Conservation (phyloP, 2,797 vertebrate genomes). For the Parauchenoglanis punctatus region DNA sequence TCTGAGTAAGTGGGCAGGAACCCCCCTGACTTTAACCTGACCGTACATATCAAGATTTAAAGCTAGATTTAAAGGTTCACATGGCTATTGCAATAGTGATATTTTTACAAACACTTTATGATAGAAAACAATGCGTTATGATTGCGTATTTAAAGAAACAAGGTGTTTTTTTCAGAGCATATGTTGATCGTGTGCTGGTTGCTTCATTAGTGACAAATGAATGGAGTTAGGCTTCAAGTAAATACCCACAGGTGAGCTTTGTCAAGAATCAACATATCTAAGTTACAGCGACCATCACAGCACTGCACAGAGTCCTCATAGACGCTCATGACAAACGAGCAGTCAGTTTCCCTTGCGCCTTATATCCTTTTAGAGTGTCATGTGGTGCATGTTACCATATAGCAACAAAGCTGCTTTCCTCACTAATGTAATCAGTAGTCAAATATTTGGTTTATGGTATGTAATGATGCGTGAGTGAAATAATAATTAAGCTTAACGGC, state of each 20-base stretch:
- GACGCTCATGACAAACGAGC: slow-evolving; percentile 59
- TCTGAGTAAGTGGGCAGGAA: neutral
- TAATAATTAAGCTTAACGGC: slow-evolving; percentile 69
- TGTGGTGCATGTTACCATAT: slow-evolving; percentile 33
- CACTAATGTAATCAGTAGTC: slow-evolving; percentile 70
- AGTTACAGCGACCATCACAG: slow-evolving; percentile 25
- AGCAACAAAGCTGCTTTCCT: slow-evolving; percentile 31
- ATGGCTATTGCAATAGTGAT: neutral
- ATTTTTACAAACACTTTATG: neutral
- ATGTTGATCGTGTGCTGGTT: neutral
- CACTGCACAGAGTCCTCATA: neutral
- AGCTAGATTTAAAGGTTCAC: neutral
- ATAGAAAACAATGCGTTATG: neutral
- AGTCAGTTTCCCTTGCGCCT: slow-evolving; percentile 37
- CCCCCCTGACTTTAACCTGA: neutral
- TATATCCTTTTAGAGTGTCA: slow-evolving; percentile 34
- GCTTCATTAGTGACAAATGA: slow-evolving; percentile 36
- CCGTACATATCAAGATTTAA: neutral
- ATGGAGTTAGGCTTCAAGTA: slow-evolving; percentile 39
- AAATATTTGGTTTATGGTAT: slow-evolving; percentile 74
- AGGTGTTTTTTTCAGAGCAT: neutral
- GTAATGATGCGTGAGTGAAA: slow-evolving; percentile 72
- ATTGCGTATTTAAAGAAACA: neutral
- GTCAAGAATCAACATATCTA: slow-evolving; percentile 37
- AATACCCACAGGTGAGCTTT: slow-evolving; percentile 53